Evolutionary conservation across 1,140 invertebrate species (phyloP).

Genomic region (Heliothis subflexa): DNA sequence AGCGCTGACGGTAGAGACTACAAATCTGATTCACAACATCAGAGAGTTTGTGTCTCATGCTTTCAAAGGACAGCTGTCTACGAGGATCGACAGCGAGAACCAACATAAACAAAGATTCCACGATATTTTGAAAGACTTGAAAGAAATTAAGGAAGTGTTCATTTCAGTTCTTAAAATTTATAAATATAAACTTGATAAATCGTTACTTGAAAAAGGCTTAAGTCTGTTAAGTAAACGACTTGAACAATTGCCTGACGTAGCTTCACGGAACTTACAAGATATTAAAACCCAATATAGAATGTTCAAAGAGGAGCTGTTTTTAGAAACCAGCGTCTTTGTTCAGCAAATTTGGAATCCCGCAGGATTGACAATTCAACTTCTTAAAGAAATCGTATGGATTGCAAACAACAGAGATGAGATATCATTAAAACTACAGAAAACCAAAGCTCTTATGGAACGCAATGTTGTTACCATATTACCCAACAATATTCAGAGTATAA

Average conservation of each 20-base stretch:
- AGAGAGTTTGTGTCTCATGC: neutral
- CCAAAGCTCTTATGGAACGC: neutral
- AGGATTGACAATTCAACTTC: neutral
- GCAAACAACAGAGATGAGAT: neutral
- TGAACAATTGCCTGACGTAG: neutral
- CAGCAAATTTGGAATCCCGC: neutral
- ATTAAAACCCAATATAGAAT: neutral
- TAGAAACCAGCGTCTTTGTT: neutral
- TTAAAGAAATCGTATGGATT: neutral
- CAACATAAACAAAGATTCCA: neutral
- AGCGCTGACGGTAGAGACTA: neutral
- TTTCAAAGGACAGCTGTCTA: neutral
- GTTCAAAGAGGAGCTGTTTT: neutral
- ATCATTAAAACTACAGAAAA: neutral
- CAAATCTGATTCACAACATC: neutral
- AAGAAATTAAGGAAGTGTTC: neutral
- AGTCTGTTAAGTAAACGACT: neutral
- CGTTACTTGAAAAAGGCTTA: conserved; percentile 12
- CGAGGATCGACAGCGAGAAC: neutral
- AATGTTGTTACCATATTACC: neutral
- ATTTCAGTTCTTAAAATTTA: neutral
- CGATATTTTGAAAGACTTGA: neutral
- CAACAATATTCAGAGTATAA: neutral
- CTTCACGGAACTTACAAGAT: neutral
- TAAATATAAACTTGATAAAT: conserved; percentile 10